Evolutionary conservation across 2,113 vertebrate species (phyloP), one percentile per base, ranked within the genome.

Genomic region (Mohoua ochrocephala): DNA sequence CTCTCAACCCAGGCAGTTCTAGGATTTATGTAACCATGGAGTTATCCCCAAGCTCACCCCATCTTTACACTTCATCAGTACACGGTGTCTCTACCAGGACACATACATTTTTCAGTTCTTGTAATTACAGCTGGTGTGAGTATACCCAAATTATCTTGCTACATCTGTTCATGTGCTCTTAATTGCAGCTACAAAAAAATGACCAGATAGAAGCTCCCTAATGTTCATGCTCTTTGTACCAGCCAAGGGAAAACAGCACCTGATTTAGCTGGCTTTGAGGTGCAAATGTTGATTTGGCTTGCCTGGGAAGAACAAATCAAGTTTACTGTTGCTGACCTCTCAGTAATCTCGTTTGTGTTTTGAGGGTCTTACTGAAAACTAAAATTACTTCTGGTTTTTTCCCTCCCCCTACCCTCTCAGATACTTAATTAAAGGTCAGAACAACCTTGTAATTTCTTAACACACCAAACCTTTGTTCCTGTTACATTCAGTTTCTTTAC

Each of bases 361-460:
- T 42, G 30, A 13, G 15, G 22, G 10, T 65, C 56, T 57, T n/a
- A 17, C 11, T 65, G 45, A 52, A 84, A 74, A 54, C 12, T n/a
- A 2, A 64, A 33, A 47, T 28, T 45, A 12, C 11, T 61, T 45
- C 2, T 20, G n/a, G n/a, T 49, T 21, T 9, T 8, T 14, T 22
- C 24, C 37, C 24, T 21, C 2, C 3, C 11, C 8, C n/a, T n/a
- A 16, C 6, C 15, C 31, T 1, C 10, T 31, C 2, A 26, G 17
- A 37, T 31, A 20, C 7, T 37, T 84, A 65, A 63, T 44, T 57
- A 42, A 78, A 74, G 21, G 3, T 56, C 13, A 61, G 64, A 69
- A 49, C 19, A 74, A 17, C 20, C 10, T 61, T 63, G 24, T 85
- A 49, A 50, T 82, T n/a, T 82, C 23, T 45, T 76, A 74, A 33